These are phyloP conservation scores for Hydrolagus affinis DNA, from an alignment of 2,113 vertebrate genomes.

Conservation along the genomic window DNA sequence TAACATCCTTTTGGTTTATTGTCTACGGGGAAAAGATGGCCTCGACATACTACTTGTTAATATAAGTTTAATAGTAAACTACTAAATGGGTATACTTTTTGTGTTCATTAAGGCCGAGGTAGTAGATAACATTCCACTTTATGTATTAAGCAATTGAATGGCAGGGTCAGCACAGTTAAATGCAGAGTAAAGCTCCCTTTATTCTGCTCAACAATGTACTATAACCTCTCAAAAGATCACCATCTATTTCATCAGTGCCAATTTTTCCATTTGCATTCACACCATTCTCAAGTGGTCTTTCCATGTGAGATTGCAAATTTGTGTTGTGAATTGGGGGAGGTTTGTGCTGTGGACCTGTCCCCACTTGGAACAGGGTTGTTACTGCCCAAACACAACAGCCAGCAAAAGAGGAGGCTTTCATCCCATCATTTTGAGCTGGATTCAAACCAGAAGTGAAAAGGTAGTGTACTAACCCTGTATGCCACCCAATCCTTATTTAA, in stretches of 20 bases:
- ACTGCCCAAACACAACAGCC: not conserved
- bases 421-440: not conserved
- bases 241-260: not conserved
- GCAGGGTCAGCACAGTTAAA: too few relatives aligned
- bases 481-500: not conserved
- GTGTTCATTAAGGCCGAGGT: not conserved
- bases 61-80: not conserved
- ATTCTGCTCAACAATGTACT: too few relatives aligned
- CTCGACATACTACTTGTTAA: not conserved
- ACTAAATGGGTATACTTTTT: not conserved
- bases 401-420: not conserved
- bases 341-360: not conserved
- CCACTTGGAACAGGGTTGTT: not conserved
- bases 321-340: not conserved
- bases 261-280: not conserved
- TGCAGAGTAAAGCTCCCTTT: too few relatives aligned
- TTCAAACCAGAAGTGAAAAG: not conserved
- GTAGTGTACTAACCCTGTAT: not conserved
- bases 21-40: not conserved
- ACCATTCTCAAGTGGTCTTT: not conserved
- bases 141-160: not conserved
- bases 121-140: not conserved
- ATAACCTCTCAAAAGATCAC: not conserved
- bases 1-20: not conserved
- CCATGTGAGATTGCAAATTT: not conserved